Percentiles rank a stretch among this genome's conserved stretches.
phyloP scores from a whole-genome alignment of 1,140 invertebrate species.

The Musca domestica region DNA sequence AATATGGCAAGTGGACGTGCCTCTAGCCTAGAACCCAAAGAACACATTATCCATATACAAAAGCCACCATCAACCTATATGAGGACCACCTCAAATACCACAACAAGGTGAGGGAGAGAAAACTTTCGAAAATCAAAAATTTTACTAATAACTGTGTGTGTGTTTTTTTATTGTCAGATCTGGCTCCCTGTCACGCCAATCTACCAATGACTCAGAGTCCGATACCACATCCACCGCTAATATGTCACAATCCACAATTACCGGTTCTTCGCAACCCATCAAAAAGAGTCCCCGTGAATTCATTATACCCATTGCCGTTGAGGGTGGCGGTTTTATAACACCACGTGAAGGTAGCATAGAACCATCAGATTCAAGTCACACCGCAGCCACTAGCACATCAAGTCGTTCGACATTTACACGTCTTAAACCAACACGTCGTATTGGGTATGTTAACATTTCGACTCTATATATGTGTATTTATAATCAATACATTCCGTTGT shows the following conservation, averaged over 20 bases:
- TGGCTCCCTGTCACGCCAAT: slow-evolving; percentile 62
- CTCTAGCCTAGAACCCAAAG: slow-evolving; percentile 55
- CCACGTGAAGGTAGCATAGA: slow-evolving; percentile 73
- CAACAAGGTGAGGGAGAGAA: slow-evolving; percentile 37
- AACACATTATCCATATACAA: slow-evolving; percentile 67
- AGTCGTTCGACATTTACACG: slow-evolving; percentile 48
- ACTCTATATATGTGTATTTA: neutral
- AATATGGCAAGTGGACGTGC: slow-evolving; percentile 43
- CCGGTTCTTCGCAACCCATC: slow-evolving; percentile 68
- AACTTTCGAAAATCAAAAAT: too few species aligned
- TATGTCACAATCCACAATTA: slow-evolving; percentile 45
- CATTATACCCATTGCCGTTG: slow-evolving; percentile 87
- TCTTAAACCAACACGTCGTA: slow-evolving; percentile 41
- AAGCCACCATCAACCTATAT: slow-evolving; percentile 53
- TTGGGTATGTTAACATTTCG: slow-evolving; percentile 37
- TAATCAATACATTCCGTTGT: neutral
- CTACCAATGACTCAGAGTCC: slow-evolving; percentile 68
- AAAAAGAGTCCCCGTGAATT: slow-evolving; percentile 85
- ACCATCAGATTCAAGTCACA: slow-evolving; percentile 63
- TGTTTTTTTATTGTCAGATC: slow-evolving; percentile 35
- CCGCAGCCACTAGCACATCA: slow-evolving; percentile 45
- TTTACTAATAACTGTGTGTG: slow-evolving; percentile 14
- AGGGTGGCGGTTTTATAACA: slow-evolving; percentile 81
- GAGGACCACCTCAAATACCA: slow-evolving; percentile 47
- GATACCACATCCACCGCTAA: slow-evolving; percentile 56